Evolutionary conservation across 23 tunicate genomes (phyloP).

Genomic region (Trididemnum clinides): DNA sequence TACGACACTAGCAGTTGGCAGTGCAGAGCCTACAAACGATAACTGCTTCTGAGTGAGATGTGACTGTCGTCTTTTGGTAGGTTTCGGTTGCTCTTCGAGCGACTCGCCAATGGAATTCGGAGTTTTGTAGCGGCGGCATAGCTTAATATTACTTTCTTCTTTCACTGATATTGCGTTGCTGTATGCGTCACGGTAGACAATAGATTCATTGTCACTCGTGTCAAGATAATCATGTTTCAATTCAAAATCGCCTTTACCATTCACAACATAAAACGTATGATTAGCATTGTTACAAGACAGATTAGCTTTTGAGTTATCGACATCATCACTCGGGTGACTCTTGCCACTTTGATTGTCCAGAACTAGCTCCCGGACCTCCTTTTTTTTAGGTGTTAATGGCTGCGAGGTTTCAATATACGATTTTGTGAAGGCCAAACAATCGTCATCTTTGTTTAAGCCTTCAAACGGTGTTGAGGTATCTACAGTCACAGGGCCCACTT

Average conservation of each 20-base stretch:
- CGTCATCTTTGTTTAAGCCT: not conserved
- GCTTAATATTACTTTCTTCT: not conserved
- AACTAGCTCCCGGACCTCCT: not conserved
- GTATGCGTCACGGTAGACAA: conserved; percentile 34
- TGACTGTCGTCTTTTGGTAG: not conserved
- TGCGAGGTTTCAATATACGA: not conserved
- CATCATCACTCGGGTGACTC: not conserved
- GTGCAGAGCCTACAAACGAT: conserved; percentile 8
- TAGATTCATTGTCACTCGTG: conserved; percentile 25
- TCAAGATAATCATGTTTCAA: conserved; percentile 1
- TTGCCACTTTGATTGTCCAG: not conserved
- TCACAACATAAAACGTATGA: not conserved
- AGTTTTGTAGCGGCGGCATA: not conserved
- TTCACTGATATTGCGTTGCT: conserved; percentile 10
- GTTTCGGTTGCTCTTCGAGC: not conserved
- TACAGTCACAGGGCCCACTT: not conserved
- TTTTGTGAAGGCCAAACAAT: not conserved
- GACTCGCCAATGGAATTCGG: not conserved
- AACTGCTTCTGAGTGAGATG: conserved; percentile 29
- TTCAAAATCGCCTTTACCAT: not conserved
- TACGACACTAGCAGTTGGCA: conserved; percentile 60
- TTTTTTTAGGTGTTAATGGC: too few species aligned
- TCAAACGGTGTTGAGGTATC: not conserved
- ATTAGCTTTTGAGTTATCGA: not conserved
- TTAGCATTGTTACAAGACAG: not conserved